Evolutionary conservation across 2,888 invertebrate genomes (phyloP).

Genomic region (Margaritifera margaritifera): DNA sequence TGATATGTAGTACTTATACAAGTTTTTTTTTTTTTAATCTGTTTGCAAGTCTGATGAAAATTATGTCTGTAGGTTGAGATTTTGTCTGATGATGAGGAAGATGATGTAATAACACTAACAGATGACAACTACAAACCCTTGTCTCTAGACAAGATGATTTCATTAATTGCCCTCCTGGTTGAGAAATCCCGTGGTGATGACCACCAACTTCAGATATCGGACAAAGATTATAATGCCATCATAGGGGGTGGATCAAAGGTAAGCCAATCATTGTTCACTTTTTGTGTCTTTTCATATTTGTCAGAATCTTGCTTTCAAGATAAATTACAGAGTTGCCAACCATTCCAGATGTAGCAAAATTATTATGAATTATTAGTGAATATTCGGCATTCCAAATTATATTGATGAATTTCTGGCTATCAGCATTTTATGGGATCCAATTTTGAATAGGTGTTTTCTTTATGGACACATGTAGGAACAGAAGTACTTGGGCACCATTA

Average conservation of each 20-base stretch:
- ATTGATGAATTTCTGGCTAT: no score
- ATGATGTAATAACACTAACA: conserved; percentile 78
- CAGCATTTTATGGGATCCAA: no score
- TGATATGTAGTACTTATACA: no score
- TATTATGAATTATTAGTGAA: background rate
- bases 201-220: conserved; percentile 81
- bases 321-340: no score
- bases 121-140: conserved; percentile 88
- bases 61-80: conserved; percentile 75
- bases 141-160: conserved; percentile 96
- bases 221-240: conserved; percentile 86
- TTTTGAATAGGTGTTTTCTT: no score
- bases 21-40: no score
- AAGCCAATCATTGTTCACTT: conserved; percentile 28
- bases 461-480: no score
- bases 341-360: background rate
- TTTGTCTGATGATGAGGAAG: conserved; percentile 82
- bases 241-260: conserved; percentile 85
- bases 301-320: no score
- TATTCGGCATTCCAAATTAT: background rate
- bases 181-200: conserved; percentile 87
- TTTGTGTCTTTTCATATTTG: no score
- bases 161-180: conserved; percentile 88
- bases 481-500: no score
- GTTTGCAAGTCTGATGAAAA: background rate